phyloP scores from a whole-genome alignment of 2,797 vertebrate genomes.

The Nannoperca obscura region DNA sequence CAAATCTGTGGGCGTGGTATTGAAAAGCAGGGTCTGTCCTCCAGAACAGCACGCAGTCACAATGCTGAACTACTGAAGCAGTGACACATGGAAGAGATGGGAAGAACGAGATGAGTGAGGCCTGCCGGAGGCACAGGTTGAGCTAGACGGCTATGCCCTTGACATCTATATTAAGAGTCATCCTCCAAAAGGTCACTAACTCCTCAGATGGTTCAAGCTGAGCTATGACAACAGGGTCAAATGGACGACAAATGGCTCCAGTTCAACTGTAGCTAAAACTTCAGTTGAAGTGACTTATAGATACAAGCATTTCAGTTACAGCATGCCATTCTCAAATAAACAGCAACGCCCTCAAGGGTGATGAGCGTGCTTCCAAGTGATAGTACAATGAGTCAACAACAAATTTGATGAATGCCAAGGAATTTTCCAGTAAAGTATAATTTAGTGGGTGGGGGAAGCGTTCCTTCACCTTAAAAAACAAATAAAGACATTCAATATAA shows the following conservation, averaged over 20 bases:
- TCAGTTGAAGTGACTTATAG: not conserved
- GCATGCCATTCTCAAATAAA: conserved; percentile 1
- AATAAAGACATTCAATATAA: not conserved
- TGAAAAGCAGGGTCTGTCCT: conserved; percentile 34
- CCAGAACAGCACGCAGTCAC: conserved; percentile 37
- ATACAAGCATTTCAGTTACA: conserved; percentile 19
- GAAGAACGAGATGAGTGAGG: conserved; percentile 63
- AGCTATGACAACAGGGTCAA: conserved; percentile 37
- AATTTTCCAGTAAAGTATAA: conserved; percentile 33
- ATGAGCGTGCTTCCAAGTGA: conserved; percentile 17
- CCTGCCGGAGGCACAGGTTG: conserved; percentile 41
- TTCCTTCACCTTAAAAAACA: conserved; percentile 2
- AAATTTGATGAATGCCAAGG: conserved; percentile 30
- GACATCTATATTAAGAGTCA: conserved; percentile 59
- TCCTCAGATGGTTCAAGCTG: conserved; percentile 30
- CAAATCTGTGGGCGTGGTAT: conserved; percentile 23
- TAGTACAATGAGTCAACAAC: conserved; percentile 38
- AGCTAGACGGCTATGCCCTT: conserved; percentile 43
- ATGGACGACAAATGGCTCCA: not conserved
- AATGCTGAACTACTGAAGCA: conserved; percentile 48
- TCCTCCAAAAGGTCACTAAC: conserved; percentile 47
- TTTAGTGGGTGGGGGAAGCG: conserved; percentile 27
- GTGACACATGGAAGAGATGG: conserved; percentile 45
- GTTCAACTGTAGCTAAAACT: conserved; percentile 11
- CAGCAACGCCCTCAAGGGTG: conserved; percentile 18